Evolutionary conservation across 1,140 invertebrate species (phyloP).

Genomic region (Drosophila quadrilineata): DNA sequence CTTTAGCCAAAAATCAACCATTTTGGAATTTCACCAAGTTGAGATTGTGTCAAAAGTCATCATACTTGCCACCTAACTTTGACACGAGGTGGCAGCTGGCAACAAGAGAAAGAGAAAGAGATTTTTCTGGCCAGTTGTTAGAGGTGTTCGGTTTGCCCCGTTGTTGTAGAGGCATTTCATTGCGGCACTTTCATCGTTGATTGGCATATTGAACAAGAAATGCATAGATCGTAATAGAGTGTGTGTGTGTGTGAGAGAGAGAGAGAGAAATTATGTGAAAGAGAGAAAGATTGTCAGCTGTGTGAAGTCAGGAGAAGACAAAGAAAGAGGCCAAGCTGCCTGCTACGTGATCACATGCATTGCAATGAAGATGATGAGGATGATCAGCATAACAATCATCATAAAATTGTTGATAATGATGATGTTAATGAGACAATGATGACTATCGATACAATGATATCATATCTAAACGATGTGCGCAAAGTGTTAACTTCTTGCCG

Average conservation of each 20-base stretch:
- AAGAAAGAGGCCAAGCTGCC: background rate
- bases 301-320: background rate
- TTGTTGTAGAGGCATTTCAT: slow-evolving; percentile 20
- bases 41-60: slow-evolving; percentile 36
- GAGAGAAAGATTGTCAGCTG: background rate
- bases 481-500: slow-evolving; percentile 5
- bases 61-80: background rate
- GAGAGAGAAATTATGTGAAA: background rate
- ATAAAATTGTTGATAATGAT: background rate
- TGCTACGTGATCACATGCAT: slow-evolving; percentile 5
- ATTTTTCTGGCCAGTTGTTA: too few species aligned
- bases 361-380: too few species aligned
- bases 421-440: slow-evolving; percentile 4
- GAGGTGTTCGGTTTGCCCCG: background rate
- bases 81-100: background rate
- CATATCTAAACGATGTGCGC: too few species aligned
- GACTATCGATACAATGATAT: background rate
- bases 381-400: too few species aligned
- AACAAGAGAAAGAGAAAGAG: background rate
- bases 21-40: too few species aligned
- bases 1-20: too few species aligned
- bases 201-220: slow-evolving; percentile 17
- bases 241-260: background rate
- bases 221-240: background rate
- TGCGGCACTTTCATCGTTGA: slow-evolving; percentile 35